Conservation (phyloP, 1,140 invertebrate genomes). For the Zophobas atratus region DNA sequence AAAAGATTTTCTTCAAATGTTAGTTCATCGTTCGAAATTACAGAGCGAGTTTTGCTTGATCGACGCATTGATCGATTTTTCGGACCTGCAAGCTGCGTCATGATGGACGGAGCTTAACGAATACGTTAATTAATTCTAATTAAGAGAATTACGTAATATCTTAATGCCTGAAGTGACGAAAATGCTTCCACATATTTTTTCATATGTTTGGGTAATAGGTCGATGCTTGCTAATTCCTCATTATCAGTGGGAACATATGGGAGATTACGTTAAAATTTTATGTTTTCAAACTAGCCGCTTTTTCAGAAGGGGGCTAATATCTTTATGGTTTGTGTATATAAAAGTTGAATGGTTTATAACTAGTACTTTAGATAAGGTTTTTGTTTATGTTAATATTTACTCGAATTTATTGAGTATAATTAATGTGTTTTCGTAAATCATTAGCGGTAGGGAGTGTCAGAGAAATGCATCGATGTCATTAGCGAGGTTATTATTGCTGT, state of each 20-base stretch:
- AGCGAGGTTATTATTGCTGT: no score
- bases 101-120: no score
- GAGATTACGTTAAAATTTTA: slow-evolving; percentile 1
- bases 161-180: no score
- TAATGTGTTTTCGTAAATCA: not conserved
- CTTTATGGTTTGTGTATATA: slow-evolving; percentile 10
- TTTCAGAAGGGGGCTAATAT: not conserved
- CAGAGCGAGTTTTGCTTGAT: no score
- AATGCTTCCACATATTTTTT: no score
- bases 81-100: no score
- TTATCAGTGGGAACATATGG: slow-evolving; percentile 20
- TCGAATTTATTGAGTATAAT: slow-evolving; percentile 1
- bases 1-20: no score
- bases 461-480: no score
- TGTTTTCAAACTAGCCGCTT: slow-evolving; percentile 26
- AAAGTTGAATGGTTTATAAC: slow-evolving; percentile 7
- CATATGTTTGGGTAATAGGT: not conserved
- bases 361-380: slow-evolving; percentile 27
- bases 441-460: not conserved
- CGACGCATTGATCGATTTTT: no score
- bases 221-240: not conserved
- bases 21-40: no score
- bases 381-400: not conserved
- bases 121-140: no score
- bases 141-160: no score